phyloP scores from a whole-genome alignment of 2,888 invertebrate species.

The Scrobipalpa atriplicella region DNA sequence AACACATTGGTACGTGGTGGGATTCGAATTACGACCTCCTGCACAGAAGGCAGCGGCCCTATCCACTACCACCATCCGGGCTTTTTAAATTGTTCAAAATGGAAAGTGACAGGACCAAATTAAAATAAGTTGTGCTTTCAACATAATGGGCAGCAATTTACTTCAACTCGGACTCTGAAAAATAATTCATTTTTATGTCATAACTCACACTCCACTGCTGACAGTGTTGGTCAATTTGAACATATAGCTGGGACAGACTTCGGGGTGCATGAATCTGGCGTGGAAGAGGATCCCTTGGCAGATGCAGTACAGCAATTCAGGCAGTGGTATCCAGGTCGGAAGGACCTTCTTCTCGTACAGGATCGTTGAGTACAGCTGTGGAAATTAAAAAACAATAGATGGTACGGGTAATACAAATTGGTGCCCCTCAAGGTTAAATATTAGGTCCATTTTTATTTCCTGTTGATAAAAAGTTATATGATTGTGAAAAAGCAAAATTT shows the following conservation, averaged over 20 bases:
- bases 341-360: conserved; percentile 74
- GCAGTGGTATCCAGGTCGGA: conserved; percentile 64
- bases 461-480: too few relatives aligned
- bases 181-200: too few relatives aligned
- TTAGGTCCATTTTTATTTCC: background rate
- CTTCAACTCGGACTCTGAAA: too few relatives aligned
- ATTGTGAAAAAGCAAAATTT: too few relatives aligned
- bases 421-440: background rate
- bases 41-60: too few relatives aligned
- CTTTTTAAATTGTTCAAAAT: too few relatives aligned
- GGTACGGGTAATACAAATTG: background rate
- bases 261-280: conserved; percentile 70
- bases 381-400: conserved; percentile 28
- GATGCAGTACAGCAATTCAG: conserved; percentile 74
- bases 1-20: too few relatives aligned
- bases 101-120: too few relatives aligned
- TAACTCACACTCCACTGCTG: conserved; percentile 72
- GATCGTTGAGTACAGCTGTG: conserved; percentile 70
- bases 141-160: too few relatives aligned
- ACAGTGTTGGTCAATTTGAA: conserved; percentile 68
- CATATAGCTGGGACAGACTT: conserved; percentile 76
- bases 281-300: conserved; percentile 76
- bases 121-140: too few relatives aligned
- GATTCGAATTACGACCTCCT: too few relatives aligned
- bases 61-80: too few relatives aligned